phyloP scores from a whole-genome alignment of 53 echinoderm and acorn worm species.

The Mesocentrotus franciscanus region DNA sequence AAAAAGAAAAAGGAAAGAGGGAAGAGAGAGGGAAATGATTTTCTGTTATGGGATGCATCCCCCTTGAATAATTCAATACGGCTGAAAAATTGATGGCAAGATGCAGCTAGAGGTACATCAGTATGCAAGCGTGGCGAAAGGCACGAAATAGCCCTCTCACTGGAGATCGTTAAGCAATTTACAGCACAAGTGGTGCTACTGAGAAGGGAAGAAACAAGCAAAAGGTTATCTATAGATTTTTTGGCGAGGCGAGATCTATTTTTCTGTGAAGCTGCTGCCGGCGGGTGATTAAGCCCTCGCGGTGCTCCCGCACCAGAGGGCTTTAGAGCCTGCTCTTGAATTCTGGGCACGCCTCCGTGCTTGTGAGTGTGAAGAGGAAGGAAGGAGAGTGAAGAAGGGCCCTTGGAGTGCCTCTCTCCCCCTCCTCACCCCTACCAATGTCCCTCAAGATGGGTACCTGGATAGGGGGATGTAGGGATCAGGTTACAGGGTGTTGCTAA shows the following conservation, averaged over 20 bases:
- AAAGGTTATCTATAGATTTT: slow-evolving; percentile 71
- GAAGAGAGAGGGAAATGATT: slow-evolving; percentile 64
- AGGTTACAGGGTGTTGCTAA: slow-evolving; percentile 37
- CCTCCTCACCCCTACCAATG: neutral
- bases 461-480: slow-evolving; percentile 30
- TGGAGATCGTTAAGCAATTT: slow-evolving; percentile 71
- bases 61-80: slow-evolving; percentile 65
- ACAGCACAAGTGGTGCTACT: slow-evolving; percentile 68
- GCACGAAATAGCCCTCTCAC: slow-evolving; percentile 69
- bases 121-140: slow-evolving; percentile 63
- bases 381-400: slow-evolving; percentile 52
- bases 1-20: slow-evolving; percentile 1
- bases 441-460: slow-evolving; percentile 35
- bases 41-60: slow-evolving; percentile 63
- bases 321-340: slow-evolving; percentile 43
- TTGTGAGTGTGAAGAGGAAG: slow-evolving; percentile 57
- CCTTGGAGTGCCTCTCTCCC: slow-evolving; percentile 42
- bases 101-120: slow-evolving; percentile 57
- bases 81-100: slow-evolving; percentile 69
- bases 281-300: slow-evolving; percentile 64
- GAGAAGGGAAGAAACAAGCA: slow-evolving; percentile 68
- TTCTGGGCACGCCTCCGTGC: slow-evolving; percentile 67
- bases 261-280: slow-evolving; percentile 56
- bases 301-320: neutral
- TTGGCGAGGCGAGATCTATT: slow-evolving; percentile 54